A percentile compares a stretch with the other conserved stretches of the same genome.
Evolutionary conservation across 2,113 vertebrate species (phyloP).

Genomic region (Sisor rabdophorus): DNA sequence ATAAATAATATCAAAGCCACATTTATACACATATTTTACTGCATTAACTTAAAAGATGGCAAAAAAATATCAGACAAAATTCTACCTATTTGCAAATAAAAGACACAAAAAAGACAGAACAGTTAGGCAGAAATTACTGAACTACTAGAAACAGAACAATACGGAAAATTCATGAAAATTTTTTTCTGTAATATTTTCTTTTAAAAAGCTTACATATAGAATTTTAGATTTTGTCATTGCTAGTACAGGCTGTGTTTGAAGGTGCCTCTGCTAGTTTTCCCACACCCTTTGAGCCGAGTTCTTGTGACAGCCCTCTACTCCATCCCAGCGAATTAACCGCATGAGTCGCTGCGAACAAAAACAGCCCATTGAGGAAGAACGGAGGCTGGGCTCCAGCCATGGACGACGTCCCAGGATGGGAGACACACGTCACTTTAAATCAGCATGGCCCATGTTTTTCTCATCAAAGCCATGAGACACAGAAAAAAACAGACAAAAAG

Average conservation of each 20-base stretch:
- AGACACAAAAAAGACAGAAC: slow-evolving; percentile 50
- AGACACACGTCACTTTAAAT: slow-evolving; percentile 69
- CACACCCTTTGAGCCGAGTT: slow-evolving; percentile 76
- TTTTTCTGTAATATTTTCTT: slow-evolving; percentile 46
- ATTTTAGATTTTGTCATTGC: slow-evolving; percentile 74
- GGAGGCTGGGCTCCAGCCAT: slow-evolving; percentile 63
- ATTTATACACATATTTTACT: no score
- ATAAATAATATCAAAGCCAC: no score
- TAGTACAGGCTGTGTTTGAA: slow-evolving; percentile 66
- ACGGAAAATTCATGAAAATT: slow-evolving; percentile 4
- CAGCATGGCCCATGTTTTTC: slow-evolving; percentile 64
- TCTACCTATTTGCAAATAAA: slow-evolving; percentile 61
- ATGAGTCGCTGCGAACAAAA: slow-evolving; percentile 73
- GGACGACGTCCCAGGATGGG: slow-evolving; percentile 62
- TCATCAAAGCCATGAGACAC: slow-evolving; percentile 65
- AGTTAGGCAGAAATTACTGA: slow-evolving; percentile 33
- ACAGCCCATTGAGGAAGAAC: slow-evolving; percentile 70
- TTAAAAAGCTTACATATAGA: slow-evolving; percentile 67
- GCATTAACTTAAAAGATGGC: slow-evolving; percentile 46
- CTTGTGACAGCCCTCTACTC: slow-evolving; percentile 74
- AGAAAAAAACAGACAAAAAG: slow-evolving; percentile 55
- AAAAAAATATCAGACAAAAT: slow-evolving; percentile 53
- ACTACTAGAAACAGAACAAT: slow-evolving; percentile 24
- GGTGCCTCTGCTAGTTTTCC: slow-evolving; percentile 72
- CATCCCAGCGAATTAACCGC: slow-evolving; percentile 75